These are phyloP conservation scores for Eurypyga helias DNA, from an alignment of 2,113 vertebrate species.

Conservation along the genomic window DNA sequence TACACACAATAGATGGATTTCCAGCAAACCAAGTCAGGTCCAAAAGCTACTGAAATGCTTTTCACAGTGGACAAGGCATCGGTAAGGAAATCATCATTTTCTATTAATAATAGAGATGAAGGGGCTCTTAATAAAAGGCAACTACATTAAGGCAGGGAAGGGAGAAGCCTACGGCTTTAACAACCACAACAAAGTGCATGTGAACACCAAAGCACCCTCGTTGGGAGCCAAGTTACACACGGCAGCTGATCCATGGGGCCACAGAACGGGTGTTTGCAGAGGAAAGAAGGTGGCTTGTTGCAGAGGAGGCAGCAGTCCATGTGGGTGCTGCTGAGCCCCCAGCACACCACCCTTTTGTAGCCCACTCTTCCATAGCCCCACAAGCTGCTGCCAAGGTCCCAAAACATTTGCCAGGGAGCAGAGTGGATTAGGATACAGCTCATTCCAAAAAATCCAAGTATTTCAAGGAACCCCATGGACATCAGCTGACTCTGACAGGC, in stretches of 20 bases:
- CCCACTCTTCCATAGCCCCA: rapidly evolving
- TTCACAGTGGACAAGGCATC: rapidly evolving
- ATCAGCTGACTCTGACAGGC: not conserved
- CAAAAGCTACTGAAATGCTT: not conserved
- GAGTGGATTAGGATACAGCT: rapidly evolving
- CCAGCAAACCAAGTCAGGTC: not conserved
- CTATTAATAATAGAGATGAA: not conserved
- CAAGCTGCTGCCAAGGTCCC: rapidly evolving
- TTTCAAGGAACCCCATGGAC: not conserved
- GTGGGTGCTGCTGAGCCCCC: not conserved
- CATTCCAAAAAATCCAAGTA: not conserved
- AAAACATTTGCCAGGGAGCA: rapidly evolving
- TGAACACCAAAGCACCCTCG: rapidly evolving
- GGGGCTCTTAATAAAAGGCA: not conserved
- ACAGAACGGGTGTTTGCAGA: rapidly evolving
- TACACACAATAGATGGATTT: rapidly evolving
- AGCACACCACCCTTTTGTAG: not conserved
- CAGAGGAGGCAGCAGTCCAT: not conserved
- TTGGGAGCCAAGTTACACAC: not conserved
- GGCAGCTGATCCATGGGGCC: not conserved
- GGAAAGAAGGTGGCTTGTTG: not conserved
- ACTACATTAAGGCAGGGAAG: not conserved
- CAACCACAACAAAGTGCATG: not conserved
- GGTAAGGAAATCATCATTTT: not conserved
- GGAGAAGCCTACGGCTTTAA: not conserved